Conservation (phyloP, 2,113 vertebrate species). For the Trinectes maculatus region DNA sequence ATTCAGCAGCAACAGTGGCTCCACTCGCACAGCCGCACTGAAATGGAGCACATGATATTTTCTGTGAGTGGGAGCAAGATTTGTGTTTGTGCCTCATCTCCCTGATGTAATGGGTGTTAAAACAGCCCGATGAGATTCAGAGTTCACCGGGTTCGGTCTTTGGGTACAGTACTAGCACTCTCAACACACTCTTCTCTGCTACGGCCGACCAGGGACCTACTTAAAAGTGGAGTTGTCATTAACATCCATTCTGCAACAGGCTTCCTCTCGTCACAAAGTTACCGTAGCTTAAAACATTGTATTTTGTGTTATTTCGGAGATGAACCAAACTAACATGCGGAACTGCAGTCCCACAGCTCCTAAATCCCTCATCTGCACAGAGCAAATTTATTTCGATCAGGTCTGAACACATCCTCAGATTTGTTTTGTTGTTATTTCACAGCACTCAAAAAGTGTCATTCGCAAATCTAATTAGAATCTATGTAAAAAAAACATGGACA, state of each 20-base stretch:
- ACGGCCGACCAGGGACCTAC: conserved; percentile 21
- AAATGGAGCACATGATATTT: conserved; percentile 50
- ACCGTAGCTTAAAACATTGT: background rate
- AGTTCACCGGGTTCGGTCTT: conserved; percentile 41
- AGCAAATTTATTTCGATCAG: conserved; percentile 16
- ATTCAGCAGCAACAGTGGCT: conserved; percentile 38
- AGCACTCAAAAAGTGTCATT: conserved; percentile 38
- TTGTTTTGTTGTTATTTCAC: conserved; percentile 35
- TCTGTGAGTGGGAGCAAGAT: conserved; percentile 57
- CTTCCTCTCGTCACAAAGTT: conserved; percentile 6
- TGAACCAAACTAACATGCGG: background rate
- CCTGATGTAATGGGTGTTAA: conserved; percentile 47
- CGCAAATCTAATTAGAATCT: conserved; percentile 64
- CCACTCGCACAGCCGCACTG: conserved; percentile 42
- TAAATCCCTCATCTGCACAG: background rate
- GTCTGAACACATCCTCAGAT: conserved; percentile 8
- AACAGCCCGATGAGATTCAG: conserved; percentile 46
- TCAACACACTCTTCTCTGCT: conserved; percentile 26
- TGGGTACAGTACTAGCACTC: conserved; percentile 28
- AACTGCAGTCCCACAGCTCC: too few relatives aligned
- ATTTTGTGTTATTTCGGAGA: too few relatives aligned
- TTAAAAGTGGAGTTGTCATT: conserved; percentile 29
- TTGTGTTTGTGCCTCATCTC: conserved; percentile 44
- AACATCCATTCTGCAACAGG: background rate
- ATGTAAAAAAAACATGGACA: conserved; percentile 49